A percentile compares a stretch with the other conserved stretches of the same genome.
Conservation (phyloP, 2,113 vertebrate species). For the Pithys albifrons region DNA sequence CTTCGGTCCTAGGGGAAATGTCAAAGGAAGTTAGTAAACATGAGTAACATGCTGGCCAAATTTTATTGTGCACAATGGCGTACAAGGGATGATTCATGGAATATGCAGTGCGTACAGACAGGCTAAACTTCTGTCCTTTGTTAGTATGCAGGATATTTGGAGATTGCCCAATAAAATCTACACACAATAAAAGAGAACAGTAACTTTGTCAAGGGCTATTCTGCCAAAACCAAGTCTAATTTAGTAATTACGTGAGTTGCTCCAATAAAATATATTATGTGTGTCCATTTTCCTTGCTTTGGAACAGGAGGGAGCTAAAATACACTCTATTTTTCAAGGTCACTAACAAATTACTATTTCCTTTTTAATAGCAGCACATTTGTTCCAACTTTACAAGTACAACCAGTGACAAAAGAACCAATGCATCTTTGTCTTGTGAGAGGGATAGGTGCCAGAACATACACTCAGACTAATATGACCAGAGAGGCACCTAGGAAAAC, state of each 20-base stretch:
- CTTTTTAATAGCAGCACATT: not conserved
- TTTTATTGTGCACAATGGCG: not conserved
- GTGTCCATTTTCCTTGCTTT: not conserved
- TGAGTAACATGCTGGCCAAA: not conserved
- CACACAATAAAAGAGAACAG: not conserved
- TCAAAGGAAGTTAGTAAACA: not conserved
- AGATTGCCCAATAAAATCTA: not conserved
- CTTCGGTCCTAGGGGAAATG: constrained; percentile 84
- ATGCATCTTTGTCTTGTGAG: not conserved
- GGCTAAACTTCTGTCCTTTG: not conserved
- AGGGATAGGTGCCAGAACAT: not conserved
- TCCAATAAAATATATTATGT: not conserved
- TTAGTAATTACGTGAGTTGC: not conserved
- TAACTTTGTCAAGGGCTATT: not conserved
- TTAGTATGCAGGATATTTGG: not conserved
- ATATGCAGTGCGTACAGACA: not conserved
- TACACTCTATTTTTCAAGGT: not conserved
- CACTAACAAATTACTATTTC: not conserved
- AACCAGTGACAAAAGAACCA: not conserved
- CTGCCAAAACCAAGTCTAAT: not conserved
- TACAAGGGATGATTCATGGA: not conserved
- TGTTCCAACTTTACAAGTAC: not conserved
- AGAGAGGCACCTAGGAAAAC: not conserved
- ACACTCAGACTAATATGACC: not conserved
- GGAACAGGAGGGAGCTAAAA: not conserved